Evolutionary conservation across 2,113 vertebrate genomes (phyloP), one percentile per base, ranked within the genome.

Genomic region (Odobenus rosmarus): DNA sequence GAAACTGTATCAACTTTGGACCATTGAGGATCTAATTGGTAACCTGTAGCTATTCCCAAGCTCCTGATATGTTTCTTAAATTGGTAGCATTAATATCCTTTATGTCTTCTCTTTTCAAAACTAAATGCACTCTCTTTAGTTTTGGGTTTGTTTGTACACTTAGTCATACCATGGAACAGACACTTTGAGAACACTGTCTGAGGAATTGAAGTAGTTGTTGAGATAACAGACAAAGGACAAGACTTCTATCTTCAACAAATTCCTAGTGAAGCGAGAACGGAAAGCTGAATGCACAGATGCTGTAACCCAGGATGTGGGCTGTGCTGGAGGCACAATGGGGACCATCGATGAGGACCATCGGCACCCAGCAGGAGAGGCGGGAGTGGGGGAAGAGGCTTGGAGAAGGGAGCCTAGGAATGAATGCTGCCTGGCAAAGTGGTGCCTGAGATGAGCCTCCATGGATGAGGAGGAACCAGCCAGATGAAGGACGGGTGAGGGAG

Each of bases 71-170:
- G 33, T 62, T 72, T 72, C 72, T 39, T 81, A 81, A 67, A 53
- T 39, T 31, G 71, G 15, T 24, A 46, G 26, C 4, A 76, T 76
- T 31, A 67, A 24, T 31, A 7, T 46, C 81, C 14, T 93, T 42
- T 46, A 9, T n/a, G 23, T 26, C 23, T 33, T 82, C 67, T 92
- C 53, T 89, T 69, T 93, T 87, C 21, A 55, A 95, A 69, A 23
- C n/a, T 64, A 83, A 88, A 42, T 49, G 8, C 36, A 69, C 10
- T 59, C 19, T 62, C 42, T 53, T 49, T 16, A 67, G 42, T 49
- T 31, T 49, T 10, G 42, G 42, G 42, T 49, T 49, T 31, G 26
- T 49, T 77, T 76, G 31, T 46, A n/a, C 7, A 51, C 77, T 87
- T 53, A 62, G 59, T 33, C 24, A 24, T 24, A 55, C 81, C 36